phyloP scores from a whole-genome alignment of 2,797 vertebrate genomes.

The Lacerta bilineata region DNA sequence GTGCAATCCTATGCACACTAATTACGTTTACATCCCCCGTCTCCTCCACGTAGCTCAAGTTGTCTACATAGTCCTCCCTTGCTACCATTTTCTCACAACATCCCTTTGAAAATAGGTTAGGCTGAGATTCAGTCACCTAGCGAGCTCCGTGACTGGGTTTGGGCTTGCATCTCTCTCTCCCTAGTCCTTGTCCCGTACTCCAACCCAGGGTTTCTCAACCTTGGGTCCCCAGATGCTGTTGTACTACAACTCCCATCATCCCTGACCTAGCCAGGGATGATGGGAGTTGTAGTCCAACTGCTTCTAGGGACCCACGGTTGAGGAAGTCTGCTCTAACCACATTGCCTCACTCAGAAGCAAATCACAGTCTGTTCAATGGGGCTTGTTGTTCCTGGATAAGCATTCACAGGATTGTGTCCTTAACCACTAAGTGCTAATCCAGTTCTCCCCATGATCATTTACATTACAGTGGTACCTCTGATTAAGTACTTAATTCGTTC shows the following conservation, averaged over 20 bases:
- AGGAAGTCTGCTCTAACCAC: not conserved
- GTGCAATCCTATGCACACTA: not conserved
- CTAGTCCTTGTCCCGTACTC: too few species aligned
- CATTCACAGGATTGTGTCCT: not conserved
- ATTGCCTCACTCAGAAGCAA: not conserved
- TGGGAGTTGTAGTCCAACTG: too few species aligned
- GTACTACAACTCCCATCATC: too few species aligned
- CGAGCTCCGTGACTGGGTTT: too few species aligned
- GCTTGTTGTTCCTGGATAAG: not conserved
- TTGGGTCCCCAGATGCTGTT: too few species aligned
- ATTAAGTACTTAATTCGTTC: too few species aligned
- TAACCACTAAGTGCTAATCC: not conserved
- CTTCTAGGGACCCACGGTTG: not conserved
- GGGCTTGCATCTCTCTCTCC: too few species aligned
- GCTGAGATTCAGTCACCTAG: not conserved
- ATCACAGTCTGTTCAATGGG: not conserved
- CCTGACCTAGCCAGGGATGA: too few species aligned
- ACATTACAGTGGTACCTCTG: too few species aligned
- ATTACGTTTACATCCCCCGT: not conserved
- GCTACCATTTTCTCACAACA: not conserved
- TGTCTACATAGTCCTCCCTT: not conserved
- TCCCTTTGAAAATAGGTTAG: not conserved
- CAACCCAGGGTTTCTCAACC: too few species aligned
- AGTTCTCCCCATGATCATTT: not conserved
- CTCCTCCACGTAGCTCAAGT: not conserved